These are phyloP conservation scores for Sinocyclocheilus maitianheensis DNA, from an alignment of 2,113 vertebrate genomes.

Conservation along the genomic window DNA sequence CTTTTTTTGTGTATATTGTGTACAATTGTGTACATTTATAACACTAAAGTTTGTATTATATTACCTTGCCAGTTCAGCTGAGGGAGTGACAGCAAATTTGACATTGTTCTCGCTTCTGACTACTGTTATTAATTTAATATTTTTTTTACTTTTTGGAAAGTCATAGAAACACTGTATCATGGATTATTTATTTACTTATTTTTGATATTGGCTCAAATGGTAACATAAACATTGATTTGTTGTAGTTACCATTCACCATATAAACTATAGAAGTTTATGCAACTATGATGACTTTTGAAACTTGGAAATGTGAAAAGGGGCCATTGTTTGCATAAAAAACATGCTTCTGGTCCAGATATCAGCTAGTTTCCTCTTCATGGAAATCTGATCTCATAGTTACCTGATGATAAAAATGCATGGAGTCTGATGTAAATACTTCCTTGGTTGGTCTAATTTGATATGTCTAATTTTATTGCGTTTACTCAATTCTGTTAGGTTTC, in stretches of 20 bases:
- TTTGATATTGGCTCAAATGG: not conserved
- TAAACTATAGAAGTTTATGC: not conserved
- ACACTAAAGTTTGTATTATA: too few species aligned
- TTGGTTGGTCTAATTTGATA: not conserved
- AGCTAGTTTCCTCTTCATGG: not conserved
- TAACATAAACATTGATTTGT: not conserved
- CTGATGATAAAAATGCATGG: not conserved
- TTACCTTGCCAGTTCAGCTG: not conserved
- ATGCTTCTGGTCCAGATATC: not conserved
- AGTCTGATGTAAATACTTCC: slow-evolving; percentile 10
- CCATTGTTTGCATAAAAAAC: not conserved
- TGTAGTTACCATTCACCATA: not conserved
- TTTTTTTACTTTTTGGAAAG: too few species aligned
- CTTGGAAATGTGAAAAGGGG: not conserved
- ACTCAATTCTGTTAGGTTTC: not conserved
- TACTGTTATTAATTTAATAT: too few species aligned
- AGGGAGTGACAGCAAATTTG: not conserved
- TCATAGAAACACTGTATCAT: not conserved
- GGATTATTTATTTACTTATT: not conserved
- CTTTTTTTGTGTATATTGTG: too few species aligned
- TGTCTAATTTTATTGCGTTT: not conserved
- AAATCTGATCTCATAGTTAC: slow-evolving; percentile 8
- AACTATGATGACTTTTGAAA: not conserved
- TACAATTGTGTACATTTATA: too few species aligned
- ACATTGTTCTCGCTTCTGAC: not conserved